A percentile compares a stretch with the other conserved stretches of the same genome.
Conservation (phyloP, 1,140 invertebrate genomes). For the Aphis gossypii region DNA sequence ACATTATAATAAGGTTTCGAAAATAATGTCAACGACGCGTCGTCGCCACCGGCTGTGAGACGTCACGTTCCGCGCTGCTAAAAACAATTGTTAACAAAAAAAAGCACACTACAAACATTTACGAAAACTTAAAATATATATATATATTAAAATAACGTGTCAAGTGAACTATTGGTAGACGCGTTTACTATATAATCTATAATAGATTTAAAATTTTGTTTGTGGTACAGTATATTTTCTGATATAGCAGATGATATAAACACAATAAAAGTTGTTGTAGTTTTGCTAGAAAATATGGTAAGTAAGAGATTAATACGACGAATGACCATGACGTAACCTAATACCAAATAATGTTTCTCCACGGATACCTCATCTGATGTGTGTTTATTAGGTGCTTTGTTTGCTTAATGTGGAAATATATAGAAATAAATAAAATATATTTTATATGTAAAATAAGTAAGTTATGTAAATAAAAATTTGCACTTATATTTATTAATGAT, state of each 20-base stretch:
- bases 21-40: neutral
- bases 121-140: neutral
- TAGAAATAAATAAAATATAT: neutral
- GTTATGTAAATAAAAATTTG: neutral
- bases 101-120: neutral
- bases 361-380: neutral
- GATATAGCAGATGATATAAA: neutral
- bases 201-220: neutral
- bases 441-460: neutral
- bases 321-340: neutral
- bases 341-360: neutral
- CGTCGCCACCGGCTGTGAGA: neutral
- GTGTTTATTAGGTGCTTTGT: neutral
- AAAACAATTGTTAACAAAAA: neutral
- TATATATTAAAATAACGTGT: neutral
- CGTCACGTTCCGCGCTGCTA: neutral
- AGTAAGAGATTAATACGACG: neutral
- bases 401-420: neutral
- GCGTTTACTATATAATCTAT: neutral
- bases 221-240: neutral
- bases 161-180: neutral
- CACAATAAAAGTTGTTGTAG: neutral
- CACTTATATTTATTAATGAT: neutral
- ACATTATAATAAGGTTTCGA: neutral
- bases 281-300: neutral